Evolutionary conservation across 2,113 vertebrate genomes (phyloP).

Genomic region (Erinaceus europaeus): DNA sequence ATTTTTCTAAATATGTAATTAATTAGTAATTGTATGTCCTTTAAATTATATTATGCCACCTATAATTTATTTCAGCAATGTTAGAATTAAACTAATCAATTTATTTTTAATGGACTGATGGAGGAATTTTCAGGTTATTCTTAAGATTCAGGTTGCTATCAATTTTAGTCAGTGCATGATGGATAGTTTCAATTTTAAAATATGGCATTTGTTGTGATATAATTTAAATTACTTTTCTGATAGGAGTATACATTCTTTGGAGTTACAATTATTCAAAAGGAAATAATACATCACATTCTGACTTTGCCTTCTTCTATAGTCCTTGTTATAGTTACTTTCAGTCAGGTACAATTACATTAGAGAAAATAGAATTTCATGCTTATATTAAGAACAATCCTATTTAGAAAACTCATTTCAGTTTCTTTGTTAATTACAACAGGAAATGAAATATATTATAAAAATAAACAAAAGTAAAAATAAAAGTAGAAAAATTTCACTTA

Average conservation of each 20-base stretch:
- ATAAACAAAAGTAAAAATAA: conserved; percentile 33
- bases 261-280: conserved; percentile 79
- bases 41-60: conserved; percentile 68
- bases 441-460: conserved; percentile 49
- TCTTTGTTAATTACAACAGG: conserved; percentile 80
- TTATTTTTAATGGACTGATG: conserved; percentile 80
- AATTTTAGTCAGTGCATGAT: conserved; percentile 75
- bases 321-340: conserved; percentile 71
- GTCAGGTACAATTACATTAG: conserved; percentile 74
- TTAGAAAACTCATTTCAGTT: conserved; percentile 77
- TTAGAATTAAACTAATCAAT: conserved; percentile 80
- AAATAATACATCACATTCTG: conserved; percentile 82
- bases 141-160: conserved; percentile 67
- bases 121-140: conserved; percentile 77
- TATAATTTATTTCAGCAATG: conserved; percentile 69
- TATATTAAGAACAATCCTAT: conserved; percentile 73
- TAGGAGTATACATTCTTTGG: conserved; percentile 76
- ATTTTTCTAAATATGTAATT: conserved; percentile 55
- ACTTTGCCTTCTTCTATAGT: conserved; percentile 82
- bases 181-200: conserved; percentile 84
- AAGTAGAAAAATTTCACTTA: conserved; percentile 3
- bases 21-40: conserved; percentile 59
- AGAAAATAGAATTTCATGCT: conserved; percentile 72
- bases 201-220: conserved; percentile 84
- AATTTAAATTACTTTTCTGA: conserved; percentile 86